These are phyloP conservation scores for Acromyrmex charruanus DNA, from an alignment of 1,140 invertebrate species.

Conservation along the genomic window DNA sequence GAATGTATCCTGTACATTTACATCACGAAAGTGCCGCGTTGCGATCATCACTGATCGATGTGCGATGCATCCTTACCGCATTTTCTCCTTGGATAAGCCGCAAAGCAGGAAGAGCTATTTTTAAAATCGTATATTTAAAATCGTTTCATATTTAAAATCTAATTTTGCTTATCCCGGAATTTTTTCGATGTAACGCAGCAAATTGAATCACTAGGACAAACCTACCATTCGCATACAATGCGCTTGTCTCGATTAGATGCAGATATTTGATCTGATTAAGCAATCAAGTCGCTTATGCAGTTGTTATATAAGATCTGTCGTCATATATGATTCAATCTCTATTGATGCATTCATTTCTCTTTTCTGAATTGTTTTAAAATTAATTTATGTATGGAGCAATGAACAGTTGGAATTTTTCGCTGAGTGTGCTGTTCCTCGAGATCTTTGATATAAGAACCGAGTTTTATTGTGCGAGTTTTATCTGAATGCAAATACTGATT, in stretches of 20 bases:
- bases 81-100: neutral
- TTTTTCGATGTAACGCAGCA: neutral
- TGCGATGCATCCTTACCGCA: slow-evolving; percentile 17
- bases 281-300: slow-evolving; percentile 3
- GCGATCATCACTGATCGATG: neutral
- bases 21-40: slow-evolving; percentile 27
- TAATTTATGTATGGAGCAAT: neutral
- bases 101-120: neutral
- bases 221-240: neutral
- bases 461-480: neutral
- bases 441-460: neutral
- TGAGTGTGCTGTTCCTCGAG: neutral
- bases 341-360: neutral
- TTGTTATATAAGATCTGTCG: slow-evolving; percentile 35
- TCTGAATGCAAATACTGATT: neutral
- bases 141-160: neutral
- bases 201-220: neutral
- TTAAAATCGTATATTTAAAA: neutral
- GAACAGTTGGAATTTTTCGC: neutral
- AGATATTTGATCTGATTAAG: slow-evolving; percentile 7
- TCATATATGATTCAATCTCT: slow-evolving; percentile 12
- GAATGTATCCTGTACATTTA: slow-evolving; percentile 24
- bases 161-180: neutral
- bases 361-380: slow-evolving; percentile 1
- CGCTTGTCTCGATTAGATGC: neutral